Evolutionary conservation across 2,113 vertebrate species (phyloP), one percentile per base, ranked within the genome.

Genomic region (Oceanites oceanicus): DNA sequence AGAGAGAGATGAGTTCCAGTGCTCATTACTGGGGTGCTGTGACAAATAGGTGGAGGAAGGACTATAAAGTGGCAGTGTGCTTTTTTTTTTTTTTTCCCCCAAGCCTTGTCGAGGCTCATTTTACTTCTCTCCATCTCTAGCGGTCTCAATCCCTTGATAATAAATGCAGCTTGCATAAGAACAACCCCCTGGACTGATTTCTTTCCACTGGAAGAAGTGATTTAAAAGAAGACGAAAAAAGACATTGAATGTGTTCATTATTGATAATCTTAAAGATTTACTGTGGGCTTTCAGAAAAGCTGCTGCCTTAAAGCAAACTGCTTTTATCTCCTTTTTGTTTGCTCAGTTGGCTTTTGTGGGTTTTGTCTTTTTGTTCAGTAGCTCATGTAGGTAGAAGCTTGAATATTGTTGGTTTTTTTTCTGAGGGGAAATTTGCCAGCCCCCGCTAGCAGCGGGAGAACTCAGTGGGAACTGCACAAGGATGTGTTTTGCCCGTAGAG

Each of bases 181-280:
- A 75, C 89, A 90, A 91, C 96, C 93, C 94, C 95, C 96, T 2
- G 40, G 92, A 97, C 94, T 95, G 94, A 91, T 95, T 96, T 66
- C 92, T 91, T 78, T 95, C 77, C 62, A 17, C 86, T 76, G 85
- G 80, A 95, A 92, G 89, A 34, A 97, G 89, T 92, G 94, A 96
- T 96, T 95, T 97, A 94, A 93, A 92, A 93, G 93, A 92, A 59
- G 82, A 76, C 19, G 11, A 74, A 89, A 89, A 94, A 89, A 95
- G 80, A 87, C 87, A 94, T 27, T 94, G 96, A 97, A 88, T 91
- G 96, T 94, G 92, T 94, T 97, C 96, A 96, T 95, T 95, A 95
- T 96, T 94, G 94, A 97, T 97, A 97, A 96, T 95, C 94, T 95
- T 91, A 92, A 96, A 96, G 94, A 96, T 95, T 96, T 97, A 94